phyloP scores from a whole-genome alignment of 2,113 vertebrate species.

The Ellobius talpinus region DNA sequence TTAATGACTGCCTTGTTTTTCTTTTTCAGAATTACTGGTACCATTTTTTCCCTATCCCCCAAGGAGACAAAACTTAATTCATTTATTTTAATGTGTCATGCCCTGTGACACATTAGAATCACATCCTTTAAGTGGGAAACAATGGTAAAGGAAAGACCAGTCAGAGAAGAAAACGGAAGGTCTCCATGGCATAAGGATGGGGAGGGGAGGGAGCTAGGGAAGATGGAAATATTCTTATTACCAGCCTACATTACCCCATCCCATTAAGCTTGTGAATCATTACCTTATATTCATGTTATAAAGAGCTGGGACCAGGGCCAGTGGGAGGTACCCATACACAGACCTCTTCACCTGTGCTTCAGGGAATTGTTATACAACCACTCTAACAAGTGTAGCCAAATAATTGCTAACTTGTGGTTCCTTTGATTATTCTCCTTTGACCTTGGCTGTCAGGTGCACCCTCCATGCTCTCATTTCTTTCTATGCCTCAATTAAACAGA shows the following conservation, averaged over 20 bases:
- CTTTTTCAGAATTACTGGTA: conserved; percentile 61
- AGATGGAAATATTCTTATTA: conserved; percentile 63
- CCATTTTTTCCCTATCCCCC: background rate
- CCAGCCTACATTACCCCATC: conserved; percentile 47
- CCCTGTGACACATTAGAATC: background rate
- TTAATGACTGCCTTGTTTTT: conserved; percentile 63
- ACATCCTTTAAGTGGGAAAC: background rate
- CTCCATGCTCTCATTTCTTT: background rate
- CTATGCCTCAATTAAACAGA: background rate
- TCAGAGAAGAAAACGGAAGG: background rate
- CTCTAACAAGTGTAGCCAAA: conserved; percentile 8
- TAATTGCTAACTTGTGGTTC: background rate
- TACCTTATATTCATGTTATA: conserved; percentile 77
- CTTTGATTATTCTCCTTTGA: conserved; percentile 50
- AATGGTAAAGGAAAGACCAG: background rate
- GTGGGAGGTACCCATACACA: conserved; percentile 41
- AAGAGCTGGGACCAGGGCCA: conserved; percentile 78
- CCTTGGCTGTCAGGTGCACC: conserved; percentile 17
- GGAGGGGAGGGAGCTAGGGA: background rate
- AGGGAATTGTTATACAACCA: conserved; percentile 70
- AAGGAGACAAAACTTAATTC: background rate
- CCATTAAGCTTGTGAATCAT: conserved; percentile 86
- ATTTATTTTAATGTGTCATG: background rate
- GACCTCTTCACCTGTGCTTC: conserved; percentile 10
- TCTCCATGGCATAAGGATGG: background rate